phyloP scores from a whole-genome alignment of 2,797 vertebrate genomes.

The Amphiprion clarkii region DNA sequence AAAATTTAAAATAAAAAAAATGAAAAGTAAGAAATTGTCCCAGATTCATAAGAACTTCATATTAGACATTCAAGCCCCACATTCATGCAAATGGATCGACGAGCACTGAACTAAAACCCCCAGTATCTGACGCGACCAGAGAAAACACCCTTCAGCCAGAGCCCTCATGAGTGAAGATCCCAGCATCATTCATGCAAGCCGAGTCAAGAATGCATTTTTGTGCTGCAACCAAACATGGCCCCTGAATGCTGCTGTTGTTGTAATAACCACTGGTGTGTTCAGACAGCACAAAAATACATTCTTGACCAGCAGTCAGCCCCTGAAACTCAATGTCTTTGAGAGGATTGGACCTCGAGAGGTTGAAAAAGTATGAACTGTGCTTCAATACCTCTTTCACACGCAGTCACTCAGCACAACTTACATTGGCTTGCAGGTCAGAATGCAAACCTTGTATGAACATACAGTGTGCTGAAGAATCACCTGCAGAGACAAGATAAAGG shows the following conservation, averaged over 20 bases:
- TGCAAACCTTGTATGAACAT: slow-evolving; percentile 74
- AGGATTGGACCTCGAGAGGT: slow-evolving; percentile 23
- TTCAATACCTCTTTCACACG: slow-evolving; percentile 86
- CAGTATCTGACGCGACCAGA: slow-evolving; percentile 32
- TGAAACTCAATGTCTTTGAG: slow-evolving; percentile 24
- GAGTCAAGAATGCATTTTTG: slow-evolving; percentile 69
- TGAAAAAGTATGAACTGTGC: slow-evolving; percentile 46
- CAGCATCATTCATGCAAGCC: slow-evolving; percentile 64
- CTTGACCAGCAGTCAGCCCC: slow-evolving; percentile 34
- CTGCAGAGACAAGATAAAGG: slow-evolving; percentile 48
- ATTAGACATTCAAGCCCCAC: neutral
- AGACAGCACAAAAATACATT: slow-evolving; percentile 62
- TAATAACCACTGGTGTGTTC: neutral
- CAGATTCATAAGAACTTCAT: neutral
- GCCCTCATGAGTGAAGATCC: slow-evolving; percentile 34
- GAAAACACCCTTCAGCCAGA: slow-evolving; percentile 31
- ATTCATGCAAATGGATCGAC: slow-evolving; percentile 23
- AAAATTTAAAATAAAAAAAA: neutral
- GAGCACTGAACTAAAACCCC: neutral
- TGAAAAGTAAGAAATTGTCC: neutral
- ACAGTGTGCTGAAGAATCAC: slow-evolving; percentile 32
- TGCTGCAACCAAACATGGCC: slow-evolving; percentile 37
- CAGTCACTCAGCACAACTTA: slow-evolving; percentile 85
- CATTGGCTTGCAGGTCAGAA: slow-evolving; percentile 79
- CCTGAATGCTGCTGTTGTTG: neutral